phyloP scores from a whole-genome alignment of 1,140 invertebrate genomes.

The Temnothorax curvispinosus region DNA sequence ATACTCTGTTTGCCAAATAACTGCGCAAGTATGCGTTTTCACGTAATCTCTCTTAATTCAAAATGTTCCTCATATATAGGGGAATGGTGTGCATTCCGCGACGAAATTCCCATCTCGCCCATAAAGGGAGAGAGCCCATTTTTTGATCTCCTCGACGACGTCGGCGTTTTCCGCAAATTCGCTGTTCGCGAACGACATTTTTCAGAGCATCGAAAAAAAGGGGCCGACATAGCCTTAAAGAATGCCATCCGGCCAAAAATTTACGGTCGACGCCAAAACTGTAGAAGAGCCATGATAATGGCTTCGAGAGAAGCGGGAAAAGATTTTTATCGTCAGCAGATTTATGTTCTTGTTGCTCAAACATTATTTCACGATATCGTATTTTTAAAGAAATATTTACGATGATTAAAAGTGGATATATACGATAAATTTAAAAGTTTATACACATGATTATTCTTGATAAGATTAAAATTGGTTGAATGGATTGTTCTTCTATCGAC shows the following conservation, averaged over 20 bases:
- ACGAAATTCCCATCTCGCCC: slow-evolving; percentile 24
- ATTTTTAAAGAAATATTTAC: background rate
- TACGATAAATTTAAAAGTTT: background rate
- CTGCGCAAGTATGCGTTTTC: background rate
- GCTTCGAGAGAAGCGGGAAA: background rate
- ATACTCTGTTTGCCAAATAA: background rate
- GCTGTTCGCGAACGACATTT: slow-evolving; percentile 32
- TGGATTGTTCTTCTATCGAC: background rate
- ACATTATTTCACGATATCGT: background rate
- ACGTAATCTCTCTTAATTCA: slow-evolving; percentile 27
- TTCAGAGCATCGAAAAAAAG: slow-evolving; percentile 46
- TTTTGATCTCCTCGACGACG: slow-evolving; percentile 37
- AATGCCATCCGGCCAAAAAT: slow-evolving; percentile 37
- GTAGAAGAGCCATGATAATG: slow-evolving; percentile 33
- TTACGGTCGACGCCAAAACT: slow-evolving; percentile 45
- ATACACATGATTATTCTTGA: background rate
- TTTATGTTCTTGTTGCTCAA: slow-evolving; percentile 12
- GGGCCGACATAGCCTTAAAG: slow-evolving; percentile 25
- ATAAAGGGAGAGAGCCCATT: slow-evolving; percentile 19
- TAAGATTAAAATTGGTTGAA: background rate
- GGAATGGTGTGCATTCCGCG: background rate
- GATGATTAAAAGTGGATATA: background rate
- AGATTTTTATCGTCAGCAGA: slow-evolving; percentile 28
- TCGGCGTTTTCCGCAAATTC: slow-evolving; percentile 55
- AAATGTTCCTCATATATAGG: slow-evolving; percentile 24